Conservation (phyloP, 2,797 vertebrate species). For the Novumbra hubbsi region DNA sequence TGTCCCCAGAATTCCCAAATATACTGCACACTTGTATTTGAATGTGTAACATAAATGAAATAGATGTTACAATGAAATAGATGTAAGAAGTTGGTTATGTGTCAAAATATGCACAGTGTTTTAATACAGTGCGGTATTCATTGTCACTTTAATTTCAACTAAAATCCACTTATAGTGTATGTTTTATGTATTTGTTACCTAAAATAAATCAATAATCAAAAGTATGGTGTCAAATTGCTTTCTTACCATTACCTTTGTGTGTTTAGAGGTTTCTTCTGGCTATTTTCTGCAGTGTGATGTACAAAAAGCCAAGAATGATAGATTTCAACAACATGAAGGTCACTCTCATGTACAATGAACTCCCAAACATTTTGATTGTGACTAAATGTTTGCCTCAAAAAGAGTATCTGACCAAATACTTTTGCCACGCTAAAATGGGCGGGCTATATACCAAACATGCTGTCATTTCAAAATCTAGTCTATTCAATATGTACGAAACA, state of each 20-base stretch:
- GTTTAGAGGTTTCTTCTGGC: not conserved
- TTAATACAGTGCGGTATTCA: slow-evolving; percentile 8
- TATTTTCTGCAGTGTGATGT: not conserved
- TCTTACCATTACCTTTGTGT: not conserved
- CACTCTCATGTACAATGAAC: too few relatives aligned
- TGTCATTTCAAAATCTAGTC: not conserved
- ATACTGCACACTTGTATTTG: not conserved
- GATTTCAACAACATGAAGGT: too few relatives aligned
- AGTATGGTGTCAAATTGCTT: not conserved
- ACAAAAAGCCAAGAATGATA: too few relatives aligned
- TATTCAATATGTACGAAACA: too few relatives aligned
- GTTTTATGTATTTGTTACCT: slow-evolving; percentile 24
- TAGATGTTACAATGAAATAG: not conserved
- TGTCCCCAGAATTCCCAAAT: not conserved
- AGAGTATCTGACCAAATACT: too few relatives aligned
- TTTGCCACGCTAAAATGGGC: too few relatives aligned
- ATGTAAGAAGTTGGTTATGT: not conserved
- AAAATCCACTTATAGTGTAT: not conserved
- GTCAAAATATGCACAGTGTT: not conserved
- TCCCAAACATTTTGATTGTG: too few relatives aligned
- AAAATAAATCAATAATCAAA: slow-evolving; percentile 25
- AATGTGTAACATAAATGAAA: not conserved
- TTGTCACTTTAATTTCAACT: slow-evolving; percentile 5
- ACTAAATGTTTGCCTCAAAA: too few relatives aligned
- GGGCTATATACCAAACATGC: not conserved